Percentiles rank a stretch among this genome's conserved stretches.
Conservation (phyloP, 1,140 invertebrate species). For the Gryon sp. region DNA sequence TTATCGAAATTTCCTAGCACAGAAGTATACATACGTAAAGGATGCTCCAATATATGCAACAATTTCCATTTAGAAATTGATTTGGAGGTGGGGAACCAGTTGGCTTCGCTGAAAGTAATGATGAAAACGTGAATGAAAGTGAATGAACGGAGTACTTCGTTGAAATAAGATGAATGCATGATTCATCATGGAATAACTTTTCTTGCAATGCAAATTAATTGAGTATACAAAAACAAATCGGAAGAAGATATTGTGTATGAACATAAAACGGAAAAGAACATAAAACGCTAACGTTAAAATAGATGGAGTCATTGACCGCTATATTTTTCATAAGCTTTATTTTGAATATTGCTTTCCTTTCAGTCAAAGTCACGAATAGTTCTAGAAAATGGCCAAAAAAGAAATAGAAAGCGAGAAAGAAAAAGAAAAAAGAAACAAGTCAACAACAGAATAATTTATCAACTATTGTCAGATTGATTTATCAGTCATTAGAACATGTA, state of each 20-base stretch:
- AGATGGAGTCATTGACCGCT: background rate
- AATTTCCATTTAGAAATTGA: background rate
- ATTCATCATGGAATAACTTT: too few relatives aligned
- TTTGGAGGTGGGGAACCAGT: background rate
- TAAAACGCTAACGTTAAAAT: background rate
- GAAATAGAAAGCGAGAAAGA: background rate
- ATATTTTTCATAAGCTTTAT: constrained; percentile 11
- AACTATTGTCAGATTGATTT: constrained; percentile 29
- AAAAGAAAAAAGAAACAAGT: constrained; percentile 15
- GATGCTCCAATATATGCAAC: too few relatives aligned
- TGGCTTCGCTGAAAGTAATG: background rate
- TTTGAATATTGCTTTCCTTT: constrained; percentile 20
- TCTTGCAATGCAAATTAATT: background rate
- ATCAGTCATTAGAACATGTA: constrained; percentile 1
- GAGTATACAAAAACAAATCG: too few relatives aligned
- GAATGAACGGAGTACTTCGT: background rate
- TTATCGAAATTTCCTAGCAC: too few relatives aligned
- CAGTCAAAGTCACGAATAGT: constrained; percentile 4
- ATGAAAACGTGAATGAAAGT: too few relatives aligned
- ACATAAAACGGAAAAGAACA: background rate
- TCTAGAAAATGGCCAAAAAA: background rate
- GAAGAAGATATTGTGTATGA: too few relatives aligned
- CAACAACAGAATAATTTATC: constrained; percentile 28
- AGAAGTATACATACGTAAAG: too few relatives aligned
- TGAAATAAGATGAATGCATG: too few relatives aligned